A percentile compares a stretch with the other conserved stretches of the same genome.
Evolutionary conservation across 2,113 vertebrate genomes (phyloP).

Genomic region (Columbina picui): DNA sequence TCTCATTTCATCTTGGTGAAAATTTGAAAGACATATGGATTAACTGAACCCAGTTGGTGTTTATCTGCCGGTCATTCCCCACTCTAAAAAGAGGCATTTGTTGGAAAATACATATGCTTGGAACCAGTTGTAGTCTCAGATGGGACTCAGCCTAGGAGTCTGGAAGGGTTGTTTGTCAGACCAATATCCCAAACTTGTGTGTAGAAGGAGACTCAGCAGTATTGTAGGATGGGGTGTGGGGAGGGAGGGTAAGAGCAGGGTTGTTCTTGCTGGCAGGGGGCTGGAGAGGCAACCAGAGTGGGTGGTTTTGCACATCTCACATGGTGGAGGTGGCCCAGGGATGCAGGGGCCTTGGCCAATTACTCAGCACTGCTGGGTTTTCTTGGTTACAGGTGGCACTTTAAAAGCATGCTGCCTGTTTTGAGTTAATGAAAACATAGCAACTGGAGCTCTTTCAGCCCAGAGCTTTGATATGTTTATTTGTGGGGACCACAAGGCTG

Average conservation of each 20-base stretch:
- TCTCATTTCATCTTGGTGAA: not conserved
- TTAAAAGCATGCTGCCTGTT: not conserved
- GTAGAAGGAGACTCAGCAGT: not conserved
- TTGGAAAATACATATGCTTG: not conserved
- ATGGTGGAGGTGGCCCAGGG: not conserved
- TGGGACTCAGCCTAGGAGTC: not conserved
- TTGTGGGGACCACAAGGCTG: not conserved
- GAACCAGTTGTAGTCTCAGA: not conserved
- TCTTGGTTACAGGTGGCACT: not conserved
- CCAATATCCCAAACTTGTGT: not conserved
- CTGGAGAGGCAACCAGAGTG: rapidly evolving
- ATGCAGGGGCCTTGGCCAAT: not conserved
- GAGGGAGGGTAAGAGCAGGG: rapidly evolving
- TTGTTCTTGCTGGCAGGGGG: not conserved
- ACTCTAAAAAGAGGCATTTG: not conserved
- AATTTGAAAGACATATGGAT: not conserved
- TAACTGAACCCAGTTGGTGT: not conserved
- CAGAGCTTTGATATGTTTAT: not conserved
- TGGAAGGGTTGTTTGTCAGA: not conserved
- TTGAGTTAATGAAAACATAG: not conserved
- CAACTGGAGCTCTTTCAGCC: conserved; percentile 11
- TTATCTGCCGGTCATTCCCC: not conserved
- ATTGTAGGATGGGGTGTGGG: not conserved
- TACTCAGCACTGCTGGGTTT: not conserved
- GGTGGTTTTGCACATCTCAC: not conserved